Conservation (phyloP, 2,797 vertebrate species). For the Echeneis naucrates region DNA sequence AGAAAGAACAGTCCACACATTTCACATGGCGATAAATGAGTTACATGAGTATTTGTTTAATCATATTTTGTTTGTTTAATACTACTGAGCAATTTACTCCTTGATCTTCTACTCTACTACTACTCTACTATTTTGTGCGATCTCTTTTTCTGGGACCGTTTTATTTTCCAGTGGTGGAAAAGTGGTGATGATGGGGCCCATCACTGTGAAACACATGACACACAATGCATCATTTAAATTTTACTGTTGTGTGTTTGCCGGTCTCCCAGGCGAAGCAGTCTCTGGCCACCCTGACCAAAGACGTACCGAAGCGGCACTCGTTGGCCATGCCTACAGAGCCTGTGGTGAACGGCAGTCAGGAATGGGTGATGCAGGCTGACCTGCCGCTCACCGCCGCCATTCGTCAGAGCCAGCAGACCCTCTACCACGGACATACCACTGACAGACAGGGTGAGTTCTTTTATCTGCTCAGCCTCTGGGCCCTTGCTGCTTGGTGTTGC, state of each 20-base stretch:
- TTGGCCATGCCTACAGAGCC: constrained; percentile 93
- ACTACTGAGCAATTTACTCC: neutral
- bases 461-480: neutral
- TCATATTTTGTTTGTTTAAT: neutral
- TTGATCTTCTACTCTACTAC: neutral
- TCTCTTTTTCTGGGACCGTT: neutral
- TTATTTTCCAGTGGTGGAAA: neutral
- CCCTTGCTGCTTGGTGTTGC: constrained; percentile 50
- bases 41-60: neutral
- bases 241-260: constrained; percentile 2
- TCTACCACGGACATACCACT: constrained; percentile 91
- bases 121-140: neutral
- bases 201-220: neutral
- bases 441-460: constrained; percentile 91
- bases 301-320: constrained; percentile 95
- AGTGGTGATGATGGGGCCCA: neutral
- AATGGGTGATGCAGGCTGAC: constrained; percentile 97
- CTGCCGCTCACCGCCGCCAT: constrained; percentile 96
- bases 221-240: neutral
- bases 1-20: neutral
- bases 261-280: constrained; percentile 94
- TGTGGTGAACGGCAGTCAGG: constrained; percentile 95
- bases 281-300: constrained; percentile 95
- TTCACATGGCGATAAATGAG: neutral
- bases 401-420: constrained; percentile 97